These are phyloP conservation scores for Geophilus truncorum DNA, from an alignment of 2,888 invertebrate species.

Conservation along the genomic window DNA sequence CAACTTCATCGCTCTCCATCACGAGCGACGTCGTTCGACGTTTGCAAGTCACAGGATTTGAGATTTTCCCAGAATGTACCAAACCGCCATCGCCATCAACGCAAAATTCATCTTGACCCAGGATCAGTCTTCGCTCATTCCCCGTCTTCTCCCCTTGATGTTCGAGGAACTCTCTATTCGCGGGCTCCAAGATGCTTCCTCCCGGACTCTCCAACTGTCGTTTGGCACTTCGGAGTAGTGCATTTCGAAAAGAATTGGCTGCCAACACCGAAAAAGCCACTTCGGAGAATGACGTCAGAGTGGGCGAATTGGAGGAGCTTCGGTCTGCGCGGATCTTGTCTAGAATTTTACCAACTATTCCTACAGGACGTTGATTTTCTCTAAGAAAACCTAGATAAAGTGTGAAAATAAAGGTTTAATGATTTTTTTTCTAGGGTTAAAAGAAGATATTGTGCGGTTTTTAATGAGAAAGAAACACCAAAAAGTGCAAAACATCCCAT, in stretches of 20 bases:
- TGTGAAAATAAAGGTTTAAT: slow-evolving; percentile 33
- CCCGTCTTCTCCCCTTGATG: slow-evolving; percentile 43
- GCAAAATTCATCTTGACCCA: slow-evolving; percentile 13
- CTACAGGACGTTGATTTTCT: slow-evolving; percentile 28
- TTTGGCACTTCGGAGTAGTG: slow-evolving; percentile 18
- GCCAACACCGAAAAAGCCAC: slow-evolving; percentile 36
- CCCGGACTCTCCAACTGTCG: slow-evolving; percentile 40
- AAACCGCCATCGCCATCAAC: slow-evolving; percentile 8
- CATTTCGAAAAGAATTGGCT: slow-evolving; percentile 35
- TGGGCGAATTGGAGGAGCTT: neutral
- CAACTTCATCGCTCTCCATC: neutral
- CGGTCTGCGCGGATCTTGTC: slow-evolving; percentile 29
- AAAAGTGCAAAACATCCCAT: neutral
- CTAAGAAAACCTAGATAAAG: slow-evolving; percentile 32
- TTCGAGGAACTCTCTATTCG: slow-evolving; percentile 48
- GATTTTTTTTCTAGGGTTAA: too few species aligned
- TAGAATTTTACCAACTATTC: slow-evolving; percentile 35
- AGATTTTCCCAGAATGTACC: neutral
- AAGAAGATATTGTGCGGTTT: too few species aligned
- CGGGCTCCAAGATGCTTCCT: slow-evolving; percentile 47
- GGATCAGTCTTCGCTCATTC: slow-evolving; percentile 34
- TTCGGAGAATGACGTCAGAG: slow-evolving; percentile 31
- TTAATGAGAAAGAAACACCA: slow-evolving; percentile 25
- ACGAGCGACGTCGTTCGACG: neutral
- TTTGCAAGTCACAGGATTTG: neutral